Conservation (phyloP, 2,888 invertebrate species). For the Nycteola revayana region DNA sequence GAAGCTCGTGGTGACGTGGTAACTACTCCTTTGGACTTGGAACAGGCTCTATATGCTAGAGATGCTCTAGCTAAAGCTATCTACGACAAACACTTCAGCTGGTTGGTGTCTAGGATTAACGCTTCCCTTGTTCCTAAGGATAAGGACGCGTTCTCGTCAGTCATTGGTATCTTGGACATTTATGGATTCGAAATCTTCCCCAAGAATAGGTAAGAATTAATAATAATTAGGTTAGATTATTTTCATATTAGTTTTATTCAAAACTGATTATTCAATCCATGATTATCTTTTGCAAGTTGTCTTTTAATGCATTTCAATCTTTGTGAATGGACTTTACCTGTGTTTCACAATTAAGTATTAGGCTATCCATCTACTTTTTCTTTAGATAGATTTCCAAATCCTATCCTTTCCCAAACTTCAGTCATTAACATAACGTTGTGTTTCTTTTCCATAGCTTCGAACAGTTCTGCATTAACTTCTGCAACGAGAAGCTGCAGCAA, state of each 20-base stretch:
- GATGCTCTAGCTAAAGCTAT: conserved; percentile 96
- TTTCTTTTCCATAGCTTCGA: conserved; percentile 83
- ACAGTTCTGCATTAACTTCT: conserved; percentile 97
- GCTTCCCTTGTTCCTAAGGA: conserved; percentile 85
- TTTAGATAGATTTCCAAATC: too few species aligned
- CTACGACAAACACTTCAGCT: conserved; percentile 94
- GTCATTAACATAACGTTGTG: too few species aligned
- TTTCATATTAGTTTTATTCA: too few species aligned
- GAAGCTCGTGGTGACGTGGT: conserved; percentile 93
- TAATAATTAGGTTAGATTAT: too few species aligned
- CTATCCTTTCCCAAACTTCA: too few species aligned
- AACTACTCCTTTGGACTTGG: conserved; percentile 89
- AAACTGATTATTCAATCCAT: too few species aligned
- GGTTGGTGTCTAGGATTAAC: conserved; percentile 93
- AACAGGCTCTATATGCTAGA: conserved; percentile 91
- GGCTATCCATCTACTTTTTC: too few species aligned
- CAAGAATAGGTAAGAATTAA: conserved; percentile 88
- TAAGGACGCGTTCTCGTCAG: conserved; percentile 81
- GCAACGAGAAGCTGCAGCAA: conserved; percentile 97
- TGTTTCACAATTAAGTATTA: too few species aligned
- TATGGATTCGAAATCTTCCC: conserved; percentile 97
- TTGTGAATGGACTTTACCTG: too few species aligned
- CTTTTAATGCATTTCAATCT: too few species aligned
- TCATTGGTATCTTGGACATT: conserved; percentile 96
- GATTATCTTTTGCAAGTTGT: too few species aligned